These are phyloP conservation scores for Sceliomorpha sp. DNA, from an alignment of 2,888 invertebrate genomes.

Conservation along the genomic window DNA sequence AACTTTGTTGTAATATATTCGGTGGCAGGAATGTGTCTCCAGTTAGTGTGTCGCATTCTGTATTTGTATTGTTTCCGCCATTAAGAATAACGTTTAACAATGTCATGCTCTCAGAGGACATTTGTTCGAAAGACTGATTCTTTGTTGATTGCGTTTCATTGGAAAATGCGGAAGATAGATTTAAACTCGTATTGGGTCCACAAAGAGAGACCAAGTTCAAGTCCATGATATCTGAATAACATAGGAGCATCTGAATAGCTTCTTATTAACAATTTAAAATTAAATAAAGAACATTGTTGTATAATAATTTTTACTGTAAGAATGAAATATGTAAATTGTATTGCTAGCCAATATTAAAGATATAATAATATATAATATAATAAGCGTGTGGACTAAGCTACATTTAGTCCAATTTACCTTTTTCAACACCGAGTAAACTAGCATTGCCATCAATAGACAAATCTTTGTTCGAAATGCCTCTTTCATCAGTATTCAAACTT, in stretches of 20 bases:
- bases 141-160: conserved; percentile 42
- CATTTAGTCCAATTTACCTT: conserved; percentile 62
- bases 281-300: no score
- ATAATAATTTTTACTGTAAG: no score
- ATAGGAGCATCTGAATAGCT: no score
- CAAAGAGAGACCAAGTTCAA: conserved; percentile 24
- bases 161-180: conserved; percentile 56
- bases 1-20: conserved; percentile 74
- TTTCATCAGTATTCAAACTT: conserved; percentile 51
- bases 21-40: conserved; percentile 74
- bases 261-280: no score
- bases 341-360: conserved; percentile 56
- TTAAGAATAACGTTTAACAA: conserved; percentile 71
- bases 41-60: conserved; percentile 68
- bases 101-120: conserved; percentile 70
- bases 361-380: conserved; percentile 66
- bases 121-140: conserved; percentile 63
- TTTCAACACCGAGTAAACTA: conserved; percentile 56
- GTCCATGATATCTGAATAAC: no score
- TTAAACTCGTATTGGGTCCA: conserved; percentile 59
- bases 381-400: no score
- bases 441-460: conserved; percentile 15
- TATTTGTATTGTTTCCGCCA: conserved; percentile 53
- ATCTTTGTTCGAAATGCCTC: conserved; percentile 11
- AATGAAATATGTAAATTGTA: no score